These are phyloP conservation scores for Platyrinchus mystaceus DNA, from an alignment of 2,797 vertebrate species.

Conservation along the genomic window DNA sequence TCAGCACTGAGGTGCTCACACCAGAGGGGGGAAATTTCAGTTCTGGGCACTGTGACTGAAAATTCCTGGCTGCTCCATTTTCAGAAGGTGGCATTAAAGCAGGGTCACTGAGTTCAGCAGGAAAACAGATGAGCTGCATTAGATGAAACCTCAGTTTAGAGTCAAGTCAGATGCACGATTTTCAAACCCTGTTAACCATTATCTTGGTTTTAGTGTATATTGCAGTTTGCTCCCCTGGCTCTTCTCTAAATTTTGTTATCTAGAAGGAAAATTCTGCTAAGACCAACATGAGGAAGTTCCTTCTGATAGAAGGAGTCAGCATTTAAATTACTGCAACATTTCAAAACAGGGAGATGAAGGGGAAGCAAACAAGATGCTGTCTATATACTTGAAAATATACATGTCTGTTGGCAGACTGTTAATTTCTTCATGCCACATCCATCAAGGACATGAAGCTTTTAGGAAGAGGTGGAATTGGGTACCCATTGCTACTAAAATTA, in stretches of 20 bases:
- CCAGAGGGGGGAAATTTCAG: neutral
- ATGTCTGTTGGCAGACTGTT: neutral
- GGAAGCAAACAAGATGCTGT: neutral
- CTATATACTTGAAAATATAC: neutral
- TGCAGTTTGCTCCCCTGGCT: neutral
- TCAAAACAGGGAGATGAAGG: neutral
- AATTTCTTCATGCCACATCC: neutral
- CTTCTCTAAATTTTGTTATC: neutral
- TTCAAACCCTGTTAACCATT: neutral
- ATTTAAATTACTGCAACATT: neutral
- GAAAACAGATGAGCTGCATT: neutral
- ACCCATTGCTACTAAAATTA: neutral
- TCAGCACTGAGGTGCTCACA: neutral
- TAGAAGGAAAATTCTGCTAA: neutral
- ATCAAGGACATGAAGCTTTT: neutral
- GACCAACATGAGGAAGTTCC: neutral
- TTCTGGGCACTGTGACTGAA: neutral
- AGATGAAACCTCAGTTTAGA: neutral
- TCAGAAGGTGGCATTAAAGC: neutral
- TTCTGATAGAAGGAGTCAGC: neutral
- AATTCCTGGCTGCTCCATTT: constrained; percentile 6
- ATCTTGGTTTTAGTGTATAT: neutral
- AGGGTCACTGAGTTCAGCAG: neutral
- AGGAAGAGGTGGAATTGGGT: neutral
- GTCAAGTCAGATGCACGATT: neutral